Conservation (phyloP, 2,113 vertebrate species). For the Xenus cinereus region DNA sequence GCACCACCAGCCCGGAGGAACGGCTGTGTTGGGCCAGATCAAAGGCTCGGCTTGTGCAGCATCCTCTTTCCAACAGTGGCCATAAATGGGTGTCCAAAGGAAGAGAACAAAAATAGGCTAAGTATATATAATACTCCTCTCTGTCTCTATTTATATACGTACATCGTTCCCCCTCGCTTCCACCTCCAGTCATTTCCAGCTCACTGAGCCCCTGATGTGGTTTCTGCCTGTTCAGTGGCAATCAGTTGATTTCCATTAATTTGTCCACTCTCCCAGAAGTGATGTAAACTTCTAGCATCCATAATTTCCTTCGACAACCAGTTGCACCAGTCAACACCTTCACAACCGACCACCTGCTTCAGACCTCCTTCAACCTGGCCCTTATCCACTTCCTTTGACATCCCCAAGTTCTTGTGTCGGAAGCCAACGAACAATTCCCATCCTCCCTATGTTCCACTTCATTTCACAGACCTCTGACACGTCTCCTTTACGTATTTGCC, state of each 20-base stretch:
- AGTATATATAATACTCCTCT: constrained; percentile 21
- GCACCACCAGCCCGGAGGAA: neutral
- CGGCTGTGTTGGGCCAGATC: neutral
- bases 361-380: neutral
- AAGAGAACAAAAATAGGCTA: constrained; percentile 42
- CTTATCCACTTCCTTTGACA: fast-evolving
- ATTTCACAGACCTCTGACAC: neutral
- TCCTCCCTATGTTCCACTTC: neutral
- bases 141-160: constrained; percentile 6
- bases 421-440: neutral
- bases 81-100: constrained; percentile 38
- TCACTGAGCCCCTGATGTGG: neutral
- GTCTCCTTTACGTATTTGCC: neutral
- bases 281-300: neutral
- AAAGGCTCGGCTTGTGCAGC: constrained; percentile 2
- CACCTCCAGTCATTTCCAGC: neutral
- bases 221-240: neutral
- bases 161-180: neutral
- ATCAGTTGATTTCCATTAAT: neutral
- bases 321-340: neutral
- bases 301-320: neutral
- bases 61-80: neutral
- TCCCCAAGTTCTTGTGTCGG: neutral
- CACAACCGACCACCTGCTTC: neutral
- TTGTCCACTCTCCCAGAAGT: neutral